Evolutionary conservation across 2,113 vertebrate genomes (phyloP).

Genomic region (Cheilinus undulatus): DNA sequence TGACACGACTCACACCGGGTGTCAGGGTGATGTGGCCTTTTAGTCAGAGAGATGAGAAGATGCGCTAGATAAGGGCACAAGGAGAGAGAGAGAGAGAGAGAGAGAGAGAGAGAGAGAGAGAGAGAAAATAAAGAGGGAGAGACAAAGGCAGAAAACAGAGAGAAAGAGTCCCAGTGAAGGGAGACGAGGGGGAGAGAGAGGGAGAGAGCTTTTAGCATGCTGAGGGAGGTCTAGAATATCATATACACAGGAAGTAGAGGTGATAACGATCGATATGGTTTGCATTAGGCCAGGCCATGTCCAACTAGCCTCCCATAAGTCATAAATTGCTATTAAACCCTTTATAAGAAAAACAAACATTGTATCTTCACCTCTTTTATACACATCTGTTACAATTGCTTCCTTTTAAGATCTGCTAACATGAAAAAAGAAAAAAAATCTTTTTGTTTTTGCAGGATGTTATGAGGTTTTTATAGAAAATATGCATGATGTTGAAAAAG

Average conservation of each 20-base stretch:
- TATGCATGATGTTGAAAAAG: too few species aligned
- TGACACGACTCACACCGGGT: constrained; percentile 24
- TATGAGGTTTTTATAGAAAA: too few species aligned
- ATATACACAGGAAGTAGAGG: constrained; percentile 77
- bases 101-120: too few species aligned
- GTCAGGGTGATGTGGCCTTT: constrained; percentile 54
- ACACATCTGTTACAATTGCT: too few species aligned
- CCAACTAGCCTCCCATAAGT: constrained; percentile 49
- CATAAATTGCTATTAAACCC: constrained; percentile 47
- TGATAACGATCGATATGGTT: constrained; percentile 77
- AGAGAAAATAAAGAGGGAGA: background rate
- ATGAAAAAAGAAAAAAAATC: too few species aligned
- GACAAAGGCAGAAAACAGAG: constrained; percentile 4
- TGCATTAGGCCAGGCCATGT: constrained; percentile 70
- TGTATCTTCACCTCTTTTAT: too few species aligned
- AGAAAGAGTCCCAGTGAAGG: background rate
- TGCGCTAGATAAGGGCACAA: constrained; percentile 1
- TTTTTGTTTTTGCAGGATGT: too few species aligned
- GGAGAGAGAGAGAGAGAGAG: constrained; percentile 1
- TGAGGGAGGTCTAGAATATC: constrained; percentile 69
- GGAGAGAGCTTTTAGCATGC: constrained; percentile 68
- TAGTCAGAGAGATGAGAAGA: constrained; percentile 12
- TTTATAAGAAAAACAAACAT: constrained; percentile 45
- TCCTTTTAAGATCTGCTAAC: too few species aligned
- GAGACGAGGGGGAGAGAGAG: background rate